Evolutionary conservation across 2,113 vertebrate species (phyloP).

Genomic region (Herpailurus yagouaroundi): DNA sequence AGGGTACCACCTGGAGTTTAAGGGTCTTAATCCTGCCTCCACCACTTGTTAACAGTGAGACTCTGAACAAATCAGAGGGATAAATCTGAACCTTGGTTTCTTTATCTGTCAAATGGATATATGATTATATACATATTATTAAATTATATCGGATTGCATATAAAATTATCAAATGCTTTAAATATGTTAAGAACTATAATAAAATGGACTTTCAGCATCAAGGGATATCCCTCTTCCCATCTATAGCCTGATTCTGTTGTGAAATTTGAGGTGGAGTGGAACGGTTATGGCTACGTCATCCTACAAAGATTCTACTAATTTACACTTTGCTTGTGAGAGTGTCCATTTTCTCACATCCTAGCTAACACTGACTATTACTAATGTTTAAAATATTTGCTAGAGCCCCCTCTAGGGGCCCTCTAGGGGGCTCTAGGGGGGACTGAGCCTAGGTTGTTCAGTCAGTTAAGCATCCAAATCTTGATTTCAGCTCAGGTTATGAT

Average conservation of each 20-base stretch:
- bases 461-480: too few relatives aligned
- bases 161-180: conserved; percentile 19
- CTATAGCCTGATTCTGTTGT: neutral
- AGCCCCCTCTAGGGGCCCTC: too few relatives aligned
- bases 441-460: too few relatives aligned
- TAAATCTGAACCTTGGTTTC: neutral
- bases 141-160: neutral
- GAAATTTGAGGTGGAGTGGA: neutral
- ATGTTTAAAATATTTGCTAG: neutral
- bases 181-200: neutral
- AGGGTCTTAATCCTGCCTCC: neutral
- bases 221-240: neutral
- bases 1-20: neutral
- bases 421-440: too few relatives aligned
- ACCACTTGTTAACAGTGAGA: neutral
- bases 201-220: neutral
- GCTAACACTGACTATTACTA: neutral
- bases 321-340: neutral
- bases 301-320: neutral
- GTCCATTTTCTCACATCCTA: neutral
- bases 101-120: neutral
- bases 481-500: too few relatives aligned
- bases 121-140: neutral
- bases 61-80: neutral
- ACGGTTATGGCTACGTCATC: neutral